These are phyloP conservation scores for Trochalopteron elliotii DNA, from an alignment of 2,113 vertebrate genomes.

Conservation along the genomic window DNA sequence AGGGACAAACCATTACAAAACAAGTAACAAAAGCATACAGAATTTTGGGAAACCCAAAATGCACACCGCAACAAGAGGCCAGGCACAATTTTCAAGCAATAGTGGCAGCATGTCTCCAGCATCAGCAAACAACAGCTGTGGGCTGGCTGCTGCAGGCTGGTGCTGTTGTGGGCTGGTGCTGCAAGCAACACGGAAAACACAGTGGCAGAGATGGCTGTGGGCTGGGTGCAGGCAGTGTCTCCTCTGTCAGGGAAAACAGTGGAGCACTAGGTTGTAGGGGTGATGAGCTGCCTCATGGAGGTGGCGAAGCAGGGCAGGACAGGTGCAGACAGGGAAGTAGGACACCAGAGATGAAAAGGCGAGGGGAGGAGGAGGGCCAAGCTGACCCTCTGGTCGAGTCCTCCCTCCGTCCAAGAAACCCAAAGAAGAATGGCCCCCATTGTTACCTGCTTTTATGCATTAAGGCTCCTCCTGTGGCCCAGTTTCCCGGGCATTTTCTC, in stretches of 20 bases:
- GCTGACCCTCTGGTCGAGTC: background rate
- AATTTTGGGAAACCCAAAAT: no score
- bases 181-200: background rate
- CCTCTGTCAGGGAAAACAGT: no score
- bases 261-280: no score
- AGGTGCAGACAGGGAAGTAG: background rate
- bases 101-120: background rate
- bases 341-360: background rate
- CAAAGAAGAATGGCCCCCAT: no score
- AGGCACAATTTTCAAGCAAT: background rate
- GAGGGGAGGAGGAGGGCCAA: background rate
- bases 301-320: background rate
- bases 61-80: no score
- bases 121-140: background rate
- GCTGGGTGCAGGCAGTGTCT: background rate
- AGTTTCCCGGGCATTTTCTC: no score
- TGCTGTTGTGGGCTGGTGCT: no score
- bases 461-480: no score
- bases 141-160: background rate
- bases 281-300: rapidly evolving
- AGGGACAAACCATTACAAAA: no score
- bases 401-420: background rate
- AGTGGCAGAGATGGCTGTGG: background rate
- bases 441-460: no score
- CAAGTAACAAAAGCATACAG: no score